Percentiles rank a stretch among this genome's conserved stretches.
Evolutionary conservation across 35 echinoderm and acorn worm species (phyloP).

Genomic region (Eucidaris tribuloides): DNA sequence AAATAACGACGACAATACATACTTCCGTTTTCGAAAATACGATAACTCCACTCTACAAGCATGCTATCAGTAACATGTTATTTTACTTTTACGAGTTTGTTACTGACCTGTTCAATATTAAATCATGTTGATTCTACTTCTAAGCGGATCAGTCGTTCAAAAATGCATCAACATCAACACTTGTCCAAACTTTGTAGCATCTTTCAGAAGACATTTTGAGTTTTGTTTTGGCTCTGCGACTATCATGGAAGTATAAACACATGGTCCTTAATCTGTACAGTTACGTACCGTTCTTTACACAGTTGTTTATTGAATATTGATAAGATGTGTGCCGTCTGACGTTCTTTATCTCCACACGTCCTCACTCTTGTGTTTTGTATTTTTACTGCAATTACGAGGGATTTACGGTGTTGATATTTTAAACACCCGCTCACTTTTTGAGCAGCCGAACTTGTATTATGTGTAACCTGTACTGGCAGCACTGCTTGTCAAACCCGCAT

Average conservation of each 20-base stretch:
- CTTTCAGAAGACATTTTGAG: too few species aligned
- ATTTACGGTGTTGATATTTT: background rate
- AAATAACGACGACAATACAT: too few species aligned
- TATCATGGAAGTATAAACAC: background rate
- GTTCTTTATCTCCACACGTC: background rate
- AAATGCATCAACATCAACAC: background rate
- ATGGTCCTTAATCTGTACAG: background rate
- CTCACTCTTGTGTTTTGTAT: background rate
- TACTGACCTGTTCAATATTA: too few species aligned
- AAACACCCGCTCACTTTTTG: background rate
- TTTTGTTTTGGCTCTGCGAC: background rate
- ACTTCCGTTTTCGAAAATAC: too few species aligned
- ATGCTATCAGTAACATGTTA: too few species aligned
- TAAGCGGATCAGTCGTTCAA: background rate
- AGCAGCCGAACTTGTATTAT: background rate
- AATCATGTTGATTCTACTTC: too few species aligned
- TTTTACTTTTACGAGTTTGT: too few species aligned
- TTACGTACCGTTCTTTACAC: background rate
- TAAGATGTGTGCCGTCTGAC: slow-evolving; percentile 11
- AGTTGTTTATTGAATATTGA: slow-evolving; percentile 15
- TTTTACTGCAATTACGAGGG: background rate
- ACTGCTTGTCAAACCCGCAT: too few species aligned
- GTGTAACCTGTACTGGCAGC: too few species aligned
- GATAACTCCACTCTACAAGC: too few species aligned
- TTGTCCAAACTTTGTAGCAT: background rate